These are phyloP conservation scores for Pseudomugil tenellus DNA, from an alignment of 2,797 vertebrate species.

Conservation along the genomic window DNA sequence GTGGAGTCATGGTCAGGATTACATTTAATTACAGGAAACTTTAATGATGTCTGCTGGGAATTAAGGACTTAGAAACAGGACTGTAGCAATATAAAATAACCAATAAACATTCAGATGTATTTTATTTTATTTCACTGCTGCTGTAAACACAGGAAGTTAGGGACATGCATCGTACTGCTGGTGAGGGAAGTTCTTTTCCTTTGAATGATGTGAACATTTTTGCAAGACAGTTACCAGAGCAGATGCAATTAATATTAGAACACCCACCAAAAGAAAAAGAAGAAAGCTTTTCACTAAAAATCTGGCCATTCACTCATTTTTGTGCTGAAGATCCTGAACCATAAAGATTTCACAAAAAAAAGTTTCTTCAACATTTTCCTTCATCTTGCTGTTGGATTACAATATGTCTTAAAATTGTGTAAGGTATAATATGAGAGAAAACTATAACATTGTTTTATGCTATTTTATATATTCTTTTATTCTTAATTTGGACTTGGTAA, in stretches of 20 bases:
- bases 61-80: not conserved
- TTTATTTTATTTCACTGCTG: not conserved
- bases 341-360: not conserved
- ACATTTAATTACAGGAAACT: conserved; percentile 22
- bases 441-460: too few species aligned
- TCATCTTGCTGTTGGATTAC: not conserved
- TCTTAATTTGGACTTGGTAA: too few species aligned
- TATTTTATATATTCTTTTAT: too few species aligned
- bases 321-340: not conserved
- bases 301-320: not conserved
- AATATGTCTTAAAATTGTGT: not conserved
- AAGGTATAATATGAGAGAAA: too few species aligned
- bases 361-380: not conserved
- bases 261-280: too few species aligned
- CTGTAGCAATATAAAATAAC: not conserved
- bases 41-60: conserved; percentile 34
- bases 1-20: not conserved
- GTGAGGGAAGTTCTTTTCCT: not conserved
- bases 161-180: not conserved
- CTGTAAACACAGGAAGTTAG: not conserved
- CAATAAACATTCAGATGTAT: not conserved
- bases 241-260: not conserved
- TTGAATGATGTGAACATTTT: not conserved
- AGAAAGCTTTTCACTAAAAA: not conserved
- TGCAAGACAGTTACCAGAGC: not conserved